These are phyloP conservation scores for Crax fasciolata DNA, from an alignment of 2,797 vertebrate genomes.

Conservation along the genomic window DNA sequence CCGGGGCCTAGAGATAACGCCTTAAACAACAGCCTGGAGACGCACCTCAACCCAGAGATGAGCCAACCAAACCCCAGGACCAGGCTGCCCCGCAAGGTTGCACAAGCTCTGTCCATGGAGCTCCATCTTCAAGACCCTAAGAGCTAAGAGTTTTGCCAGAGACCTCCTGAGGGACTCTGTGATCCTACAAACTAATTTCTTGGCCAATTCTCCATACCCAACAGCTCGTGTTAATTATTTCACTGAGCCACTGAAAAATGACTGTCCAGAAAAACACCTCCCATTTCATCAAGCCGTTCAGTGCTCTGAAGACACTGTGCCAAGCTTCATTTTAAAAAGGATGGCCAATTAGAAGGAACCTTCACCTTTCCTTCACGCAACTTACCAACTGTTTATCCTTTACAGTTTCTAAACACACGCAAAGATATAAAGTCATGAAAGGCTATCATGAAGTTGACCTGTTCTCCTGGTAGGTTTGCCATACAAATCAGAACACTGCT, in stretches of 20 bases:
- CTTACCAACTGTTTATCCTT: neutral
- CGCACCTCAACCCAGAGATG: neutral
- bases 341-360: neutral
- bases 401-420: neutral
- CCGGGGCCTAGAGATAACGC: neutral
- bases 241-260: neutral
- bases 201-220: neutral
- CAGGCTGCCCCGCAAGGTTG: neutral
- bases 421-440: neutral
- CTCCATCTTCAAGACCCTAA: neutral
- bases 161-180: neutral
- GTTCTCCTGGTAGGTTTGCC: neutral
- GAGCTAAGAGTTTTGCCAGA: neutral
- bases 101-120: neutral
- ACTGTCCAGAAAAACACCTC: neutral
- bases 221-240: neutral
- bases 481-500: neutral
- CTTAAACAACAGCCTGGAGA: neutral
- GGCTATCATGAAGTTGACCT: neutral
- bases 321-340: neutral
- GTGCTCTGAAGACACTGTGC: neutral
- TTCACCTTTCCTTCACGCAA: neutral
- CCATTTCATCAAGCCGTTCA: neutral
- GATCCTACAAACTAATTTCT: neutral
- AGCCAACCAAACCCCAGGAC: neutral